These are phyloP conservation scores for Enteromius paludinosus DNA, from an alignment of 2,797 vertebrate species.

Conservation along the genomic window DNA sequence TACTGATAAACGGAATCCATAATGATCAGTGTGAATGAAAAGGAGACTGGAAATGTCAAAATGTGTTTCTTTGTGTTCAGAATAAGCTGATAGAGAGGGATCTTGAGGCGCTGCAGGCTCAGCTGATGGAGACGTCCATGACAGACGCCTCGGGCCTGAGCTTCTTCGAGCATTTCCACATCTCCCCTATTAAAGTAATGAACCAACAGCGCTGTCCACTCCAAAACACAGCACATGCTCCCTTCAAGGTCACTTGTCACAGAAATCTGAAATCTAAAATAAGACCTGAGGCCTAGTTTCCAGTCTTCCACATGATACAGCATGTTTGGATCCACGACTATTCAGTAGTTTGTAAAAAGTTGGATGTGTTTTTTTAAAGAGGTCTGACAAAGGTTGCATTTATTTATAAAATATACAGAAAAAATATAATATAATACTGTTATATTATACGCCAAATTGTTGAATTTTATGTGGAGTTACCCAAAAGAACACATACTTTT, in stretches of 20 bases:
- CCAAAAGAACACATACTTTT: background rate
- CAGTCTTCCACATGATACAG: background rate
- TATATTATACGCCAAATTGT: no score
- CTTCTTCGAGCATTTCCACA: conserved; percentile 97
- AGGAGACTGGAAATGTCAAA: conserved; percentile 48
- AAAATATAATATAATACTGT: background rate
- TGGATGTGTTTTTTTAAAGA: background rate
- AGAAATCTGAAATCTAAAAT: background rate
- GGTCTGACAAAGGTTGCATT: background rate
- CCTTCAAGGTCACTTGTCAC: background rate
- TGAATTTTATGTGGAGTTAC: no score
- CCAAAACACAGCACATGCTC: conserved; percentile 29
- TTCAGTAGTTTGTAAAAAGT: background rate
- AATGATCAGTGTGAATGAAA: background rate
- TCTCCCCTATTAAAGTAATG: conserved; percentile 94
- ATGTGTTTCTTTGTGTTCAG: conserved; percentile 65
- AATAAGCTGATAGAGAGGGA: conserved; percentile 86
- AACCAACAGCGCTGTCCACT: background rate
- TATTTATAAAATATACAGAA: background rate
- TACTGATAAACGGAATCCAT: background rate
- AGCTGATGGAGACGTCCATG: conserved; percentile 87
- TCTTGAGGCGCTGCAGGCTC: conserved; percentile 83
- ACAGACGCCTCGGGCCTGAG: conserved; percentile 86
- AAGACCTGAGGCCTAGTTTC: background rate
- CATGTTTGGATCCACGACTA: background rate